Conservation (phyloP, 2,797 vertebrate genomes). For the Peromyscus melanophrys region DNA sequence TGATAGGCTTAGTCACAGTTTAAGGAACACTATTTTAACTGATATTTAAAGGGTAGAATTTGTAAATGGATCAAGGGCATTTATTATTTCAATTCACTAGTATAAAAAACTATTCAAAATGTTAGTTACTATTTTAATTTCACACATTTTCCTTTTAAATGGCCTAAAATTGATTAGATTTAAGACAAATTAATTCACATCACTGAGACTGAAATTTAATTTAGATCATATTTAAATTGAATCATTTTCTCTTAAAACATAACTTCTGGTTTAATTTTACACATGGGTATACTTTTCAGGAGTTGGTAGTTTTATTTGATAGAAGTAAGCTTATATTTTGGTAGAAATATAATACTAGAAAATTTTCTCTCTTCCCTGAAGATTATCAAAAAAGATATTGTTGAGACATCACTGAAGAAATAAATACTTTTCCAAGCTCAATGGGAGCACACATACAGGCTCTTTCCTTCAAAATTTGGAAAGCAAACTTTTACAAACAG, state of each 20-base stretch:
- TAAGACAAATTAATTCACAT: conserved; percentile 62
- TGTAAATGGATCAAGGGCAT: conserved; percentile 49
- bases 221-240: conserved; percentile 56
- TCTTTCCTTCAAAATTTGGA: conserved; percentile 28
- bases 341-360: conserved; percentile 37
- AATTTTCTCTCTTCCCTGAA: background rate
- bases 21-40: conserved; percentile 39
- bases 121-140: conserved; percentile 68
- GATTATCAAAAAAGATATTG: conserved; percentile 34
- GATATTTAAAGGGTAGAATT: conserved; percentile 62
- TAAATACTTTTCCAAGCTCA: background rate
- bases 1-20: conserved; percentile 51
- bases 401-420: background rate
- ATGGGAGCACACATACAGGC: background rate
- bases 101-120: conserved; percentile 60
- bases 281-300: conserved; percentile 44
- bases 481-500: conserved; percentile 39
- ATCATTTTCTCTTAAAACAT: conserved; percentile 50
- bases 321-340: conserved; percentile 55
- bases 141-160: conserved; percentile 14
- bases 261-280: conserved; percentile 2
- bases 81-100: conserved; percentile 71
- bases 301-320: conserved; percentile 31
- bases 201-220: conserved; percentile 49
- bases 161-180: conserved; percentile 33